These are phyloP conservation scores for Syrphus vitripennis DNA, from an alignment of 2,888 invertebrate genomes.

Conservation along the genomic window DNA sequence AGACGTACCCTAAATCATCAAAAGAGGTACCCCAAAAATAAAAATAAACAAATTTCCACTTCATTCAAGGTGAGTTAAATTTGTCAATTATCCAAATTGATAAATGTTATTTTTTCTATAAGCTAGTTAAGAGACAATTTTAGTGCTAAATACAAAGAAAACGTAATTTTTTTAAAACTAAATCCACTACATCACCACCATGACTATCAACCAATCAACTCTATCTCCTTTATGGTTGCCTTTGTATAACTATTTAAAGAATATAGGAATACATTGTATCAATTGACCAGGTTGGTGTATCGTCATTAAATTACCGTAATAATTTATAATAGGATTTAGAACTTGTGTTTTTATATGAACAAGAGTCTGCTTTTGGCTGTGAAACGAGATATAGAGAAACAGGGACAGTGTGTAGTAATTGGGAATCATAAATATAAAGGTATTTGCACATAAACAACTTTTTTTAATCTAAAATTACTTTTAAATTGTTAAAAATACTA, in stretches of 20 bases:
- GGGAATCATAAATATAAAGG: slow-evolving; percentile 35
- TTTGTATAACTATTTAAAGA: slow-evolving; percentile 8
- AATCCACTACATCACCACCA: slow-evolving; percentile 46
- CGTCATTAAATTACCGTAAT: slow-evolving; percentile 33
- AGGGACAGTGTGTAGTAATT: slow-evolving; percentile 33
- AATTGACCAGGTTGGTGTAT: slow-evolving; percentile 59
- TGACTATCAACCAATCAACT: slow-evolving; percentile 26
- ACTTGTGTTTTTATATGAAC: slow-evolving; percentile 32
- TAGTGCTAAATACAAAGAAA: slow-evolving; percentile 41
- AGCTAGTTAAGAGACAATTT: slow-evolving; percentile 52
- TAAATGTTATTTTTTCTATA: slow-evolving; percentile 55
- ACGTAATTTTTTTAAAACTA: slow-evolving; percentile 33
- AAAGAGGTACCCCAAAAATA: slow-evolving; percentile 73
- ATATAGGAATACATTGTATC: slow-evolving; percentile 47
- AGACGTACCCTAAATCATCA: slow-evolving; percentile 46
- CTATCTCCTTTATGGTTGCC: slow-evolving; percentile 33
- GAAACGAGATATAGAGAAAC: slow-evolving; percentile 39
- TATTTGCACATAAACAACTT: slow-evolving; percentile 53
- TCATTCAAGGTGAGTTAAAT: slow-evolving; percentile 72
- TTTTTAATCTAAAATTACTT: slow-evolving; percentile 33
- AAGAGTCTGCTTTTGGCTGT: slow-evolving; percentile 30
- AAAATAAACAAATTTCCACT: slow-evolving; percentile 57
- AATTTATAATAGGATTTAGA: slow-evolving; percentile 34
- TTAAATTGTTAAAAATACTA: slow-evolving; percentile 28
- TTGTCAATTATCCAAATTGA: slow-evolving; percentile 47